A percentile compares a stretch with the other conserved stretches of the same genome.
These are phyloP conservation scores for Tholera decimalis DNA, from an alignment of 2,888 invertebrate species.

Conservation along the genomic window DNA sequence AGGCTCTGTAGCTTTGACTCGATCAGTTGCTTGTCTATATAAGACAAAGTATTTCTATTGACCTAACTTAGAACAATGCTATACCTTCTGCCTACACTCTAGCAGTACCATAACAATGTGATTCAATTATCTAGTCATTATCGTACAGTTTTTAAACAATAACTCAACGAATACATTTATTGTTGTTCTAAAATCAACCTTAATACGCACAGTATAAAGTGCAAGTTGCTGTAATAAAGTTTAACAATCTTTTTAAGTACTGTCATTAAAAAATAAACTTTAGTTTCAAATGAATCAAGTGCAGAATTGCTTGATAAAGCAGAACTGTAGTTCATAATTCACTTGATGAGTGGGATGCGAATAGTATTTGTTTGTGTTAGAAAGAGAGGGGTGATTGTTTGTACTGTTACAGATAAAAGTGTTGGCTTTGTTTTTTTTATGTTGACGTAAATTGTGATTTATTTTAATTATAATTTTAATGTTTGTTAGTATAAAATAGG, in stretches of 20 bases:
- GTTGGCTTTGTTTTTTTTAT: conserved; percentile 22
- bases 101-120: conserved; percentile 3
- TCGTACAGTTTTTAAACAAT: conserved; percentile 51
- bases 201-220: fast-evolving
- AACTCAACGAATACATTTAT: conserved; percentile 39
- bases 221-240: neutral
- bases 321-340: conserved; percentile 28
- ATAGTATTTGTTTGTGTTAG: conserved; percentile 21
- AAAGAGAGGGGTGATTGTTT: conserved; percentile 45
- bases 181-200: conserved; percentile 16
- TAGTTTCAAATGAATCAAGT: fast-evolving
- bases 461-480: conserved; percentile 11
- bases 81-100: conserved; percentile 5
- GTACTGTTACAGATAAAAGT: conserved; percentile 53
- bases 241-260: neutral
- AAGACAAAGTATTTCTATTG: neutral
- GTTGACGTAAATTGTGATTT: conserved; percentile 3
- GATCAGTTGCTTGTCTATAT: no score
- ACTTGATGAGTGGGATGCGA: conserved; percentile 25
- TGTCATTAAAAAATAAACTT: conserved; percentile 30
- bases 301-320: conserved; percentile 2
- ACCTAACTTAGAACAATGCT: neutral
- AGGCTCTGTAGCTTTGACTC: no score
- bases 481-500: neutral
- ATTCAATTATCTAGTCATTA: conserved; percentile 39